Conservation (phyloP, 2,797 vertebrate genomes). For the Trachops cirrhosus region DNA sequence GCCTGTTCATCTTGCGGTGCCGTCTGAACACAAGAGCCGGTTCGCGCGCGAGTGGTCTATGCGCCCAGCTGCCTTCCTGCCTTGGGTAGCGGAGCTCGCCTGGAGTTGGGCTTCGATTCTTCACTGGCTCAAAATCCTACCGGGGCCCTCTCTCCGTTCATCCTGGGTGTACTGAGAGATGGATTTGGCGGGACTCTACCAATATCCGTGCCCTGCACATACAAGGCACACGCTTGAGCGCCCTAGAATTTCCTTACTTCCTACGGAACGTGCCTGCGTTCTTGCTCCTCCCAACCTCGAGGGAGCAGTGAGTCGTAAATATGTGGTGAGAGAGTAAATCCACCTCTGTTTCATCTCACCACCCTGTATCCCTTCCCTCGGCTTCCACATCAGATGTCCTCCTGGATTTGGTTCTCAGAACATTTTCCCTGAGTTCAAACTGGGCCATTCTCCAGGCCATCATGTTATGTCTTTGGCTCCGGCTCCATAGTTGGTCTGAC, state of each 20-base stretch:
- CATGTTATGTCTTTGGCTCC: background rate
- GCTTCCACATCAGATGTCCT: background rate
- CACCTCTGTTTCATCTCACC: background rate
- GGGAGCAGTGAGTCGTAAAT: background rate
- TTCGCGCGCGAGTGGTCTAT: background rate
- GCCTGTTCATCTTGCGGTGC: background rate
- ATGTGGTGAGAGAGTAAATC: background rate
- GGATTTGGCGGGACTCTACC: background rate
- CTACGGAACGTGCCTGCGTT: background rate
- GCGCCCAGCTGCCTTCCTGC: background rate
- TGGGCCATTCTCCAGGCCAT: background rate
- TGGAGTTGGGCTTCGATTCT: rapidly evolving
- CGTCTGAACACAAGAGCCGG: background rate
- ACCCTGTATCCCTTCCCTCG: background rate
- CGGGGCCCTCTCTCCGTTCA: rapidly evolving
- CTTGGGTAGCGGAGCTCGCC: rapidly evolving
- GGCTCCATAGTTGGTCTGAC: background rate
- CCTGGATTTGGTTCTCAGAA: background rate
- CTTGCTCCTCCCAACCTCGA: background rate
- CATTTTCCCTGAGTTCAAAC: background rate
- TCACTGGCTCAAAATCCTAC: rapidly evolving
- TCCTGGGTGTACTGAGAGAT: background rate
- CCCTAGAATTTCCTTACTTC: background rate
- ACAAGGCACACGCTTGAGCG: background rate
- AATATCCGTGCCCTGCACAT: background rate